Base-by-base conservation (phyloP, 2,888 invertebrate species). In the Plutella xylostella region DNA sequence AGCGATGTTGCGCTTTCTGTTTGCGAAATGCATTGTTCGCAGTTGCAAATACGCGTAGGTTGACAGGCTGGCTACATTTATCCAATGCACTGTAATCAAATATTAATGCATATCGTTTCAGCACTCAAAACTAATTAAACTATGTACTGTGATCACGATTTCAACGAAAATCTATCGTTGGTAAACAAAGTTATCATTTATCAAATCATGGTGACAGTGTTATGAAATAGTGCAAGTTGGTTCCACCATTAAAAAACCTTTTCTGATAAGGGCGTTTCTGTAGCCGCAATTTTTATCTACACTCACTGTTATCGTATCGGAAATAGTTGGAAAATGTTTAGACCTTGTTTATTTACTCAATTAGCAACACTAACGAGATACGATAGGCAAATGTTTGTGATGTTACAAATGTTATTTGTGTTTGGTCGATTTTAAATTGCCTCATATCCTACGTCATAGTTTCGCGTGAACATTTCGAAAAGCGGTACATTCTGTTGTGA, bases 11-110 rank as follows among this genome's bases (percentile, higher is more conserved):
- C 80, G 78, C 76, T 79, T 75, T 73, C 61, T 65, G 61, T 71
- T 82, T 82, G 70, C 73, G 80, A 75, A 82, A 82, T 70, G 75
- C 66, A 70, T 74, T 67, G 66, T 70, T 71, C 64, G 70, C 63
- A 74, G 72, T 77, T 77, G 73, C 77, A 72, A 72, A 70, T 74
- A 73, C 68, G 72, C 75, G 82, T 79, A 77, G 80, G 78, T 73
- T 75, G 74, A 72, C 74, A 76, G 72, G 72, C 33, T 74, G 67
- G 73, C 72, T n/a, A n/a, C n/a, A n/a, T n/a, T n/a, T n/a, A n/a
- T n/a, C n/a, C n/a, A n/a, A n/a, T n/a, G n/a, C n/a, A n/a, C n/a
- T n/a, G n/a, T n/a, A n/a, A n/a, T n/a, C n/a, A n/a, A n/a, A n/a
- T n/a, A n/a, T n/a, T n/a, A n/a, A n/a, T n/a, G n/a, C n/a, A n/a